phyloP scores from a whole-genome alignment of 2,888 invertebrate species.

The Lasioglossum lativentre region DNA sequence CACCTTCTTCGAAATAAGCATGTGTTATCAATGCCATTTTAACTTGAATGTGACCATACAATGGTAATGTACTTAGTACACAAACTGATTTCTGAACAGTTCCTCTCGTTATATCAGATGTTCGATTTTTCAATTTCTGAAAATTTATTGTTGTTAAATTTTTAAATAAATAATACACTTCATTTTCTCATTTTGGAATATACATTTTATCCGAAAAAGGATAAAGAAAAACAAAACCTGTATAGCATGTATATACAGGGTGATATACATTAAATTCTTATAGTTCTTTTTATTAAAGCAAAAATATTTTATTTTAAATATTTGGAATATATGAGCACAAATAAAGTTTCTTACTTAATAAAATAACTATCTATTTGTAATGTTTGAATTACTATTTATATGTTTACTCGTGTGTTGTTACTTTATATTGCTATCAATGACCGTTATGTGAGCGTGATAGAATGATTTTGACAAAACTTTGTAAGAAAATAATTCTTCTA shows the following conservation, averaged over 20 bases:
- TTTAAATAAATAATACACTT: background rate
- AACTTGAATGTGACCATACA: slow-evolving; percentile 97
- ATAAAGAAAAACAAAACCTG: background rate
- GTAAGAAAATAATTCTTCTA: too few relatives aligned
- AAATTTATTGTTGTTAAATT: slow-evolving; percentile 29
- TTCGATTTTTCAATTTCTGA: slow-evolving; percentile 95
- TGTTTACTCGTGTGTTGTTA: too few relatives aligned
- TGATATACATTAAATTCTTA: too few relatives aligned
- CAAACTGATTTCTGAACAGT: slow-evolving; percentile 99
- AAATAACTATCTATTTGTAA: too few relatives aligned
- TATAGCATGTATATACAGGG: background rate
- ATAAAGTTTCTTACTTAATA: too few relatives aligned
- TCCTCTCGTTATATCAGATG: slow-evolving; percentile 97
- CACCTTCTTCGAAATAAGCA: slow-evolving; percentile 98
- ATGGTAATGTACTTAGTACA: slow-evolving; percentile 94
- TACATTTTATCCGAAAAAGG: background rate
- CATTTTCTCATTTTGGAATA: background rate
- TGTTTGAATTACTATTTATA: too few relatives aligned
- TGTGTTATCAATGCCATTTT: slow-evolving; percentile 98
- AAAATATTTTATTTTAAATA: too few relatives aligned
- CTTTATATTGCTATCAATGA: too few relatives aligned
- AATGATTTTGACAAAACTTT: too few relatives aligned
- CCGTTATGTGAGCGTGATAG: too few relatives aligned
- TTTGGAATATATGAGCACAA: too few relatives aligned
- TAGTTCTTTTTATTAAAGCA: too few relatives aligned